Base-by-base conservation (phyloP, 2,113 vertebrate genomes). In the Spermophilus dauricus region DNA sequence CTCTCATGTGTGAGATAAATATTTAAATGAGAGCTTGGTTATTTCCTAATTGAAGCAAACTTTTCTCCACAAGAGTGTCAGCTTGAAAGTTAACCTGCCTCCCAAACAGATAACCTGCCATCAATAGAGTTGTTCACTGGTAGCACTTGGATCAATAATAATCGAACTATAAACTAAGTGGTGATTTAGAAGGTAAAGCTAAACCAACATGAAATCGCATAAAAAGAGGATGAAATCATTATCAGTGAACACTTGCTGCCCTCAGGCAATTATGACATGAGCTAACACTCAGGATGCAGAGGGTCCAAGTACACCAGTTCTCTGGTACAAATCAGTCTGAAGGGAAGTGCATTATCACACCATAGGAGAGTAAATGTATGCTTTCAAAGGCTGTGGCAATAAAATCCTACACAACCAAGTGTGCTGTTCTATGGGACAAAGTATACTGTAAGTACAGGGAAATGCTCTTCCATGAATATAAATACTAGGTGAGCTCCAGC, bases 71-170 rank as follows among this genome's bases (percentile, higher is more conserved):
- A 63, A 90, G 9, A n/a, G 14, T 81, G 6, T 61, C 16, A 93
- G 26, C 85, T 34, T 83, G 48, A 69, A 95, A 93, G 92, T 56
- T 73, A 93, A 70, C 48, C 61, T 89, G 42, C n/a, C 56, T 96
- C 30, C 48, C 69, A 63, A 70, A 80, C 67, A 81, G 16, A 4
- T 53, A 94, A 85, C 72, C 67, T 82, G 73, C 20, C 70, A 77
- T 73, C 89, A 86, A 48, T 16, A 89, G 67, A 92, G 93, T 80
- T 72, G 56, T 69, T 89, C 80, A 65, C 80, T 77, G 76, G 39
- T 53, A 86, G 58, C 72, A 94, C 30, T 58, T 85, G 53, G 73
- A 89, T 97, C 97, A 56, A 93, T 97, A 82, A 85, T 39, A 92
- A 84, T 32, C 92, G 76, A 96, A 85, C 75, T 88, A 34, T 92